Evolutionary conservation across 2,797 vertebrate species (phyloP).

Genomic region (Neopelma chrysocephalum): DNA sequence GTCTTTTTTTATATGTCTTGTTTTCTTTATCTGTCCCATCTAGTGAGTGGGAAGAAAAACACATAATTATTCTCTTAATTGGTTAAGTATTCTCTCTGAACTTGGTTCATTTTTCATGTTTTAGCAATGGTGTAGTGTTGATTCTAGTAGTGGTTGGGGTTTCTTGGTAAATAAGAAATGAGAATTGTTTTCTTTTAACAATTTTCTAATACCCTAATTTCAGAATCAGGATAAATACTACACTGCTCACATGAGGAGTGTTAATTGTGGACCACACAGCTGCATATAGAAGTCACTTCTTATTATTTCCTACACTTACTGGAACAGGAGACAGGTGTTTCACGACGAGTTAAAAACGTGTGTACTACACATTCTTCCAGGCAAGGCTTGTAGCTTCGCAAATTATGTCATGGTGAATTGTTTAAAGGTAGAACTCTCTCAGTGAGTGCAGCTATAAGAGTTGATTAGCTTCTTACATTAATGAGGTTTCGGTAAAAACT

Average conservation of each 20-base stretch:
- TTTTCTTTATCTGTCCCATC: not conserved
- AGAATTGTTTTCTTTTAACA: not conserved
- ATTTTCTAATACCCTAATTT: not conserved
- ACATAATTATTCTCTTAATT: not conserved
- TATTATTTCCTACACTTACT: not conserved
- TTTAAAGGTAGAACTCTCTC: constrained; percentile 29
- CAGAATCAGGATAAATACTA: not conserved
- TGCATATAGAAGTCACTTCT: not conserved
- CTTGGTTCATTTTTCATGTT: not conserved
- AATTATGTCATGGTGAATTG: not conserved
- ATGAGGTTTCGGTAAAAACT: constrained; percentile 42
- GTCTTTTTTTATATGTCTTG: not conserved
- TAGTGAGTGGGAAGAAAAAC: not conserved
- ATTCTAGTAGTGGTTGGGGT: not conserved
- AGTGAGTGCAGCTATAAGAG: not conserved
- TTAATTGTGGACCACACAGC: not conserved
- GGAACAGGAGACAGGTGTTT: not conserved
- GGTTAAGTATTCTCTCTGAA: not conserved
- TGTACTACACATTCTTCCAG: not conserved
- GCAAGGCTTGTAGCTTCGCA: not conserved
- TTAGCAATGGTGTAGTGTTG: not conserved
- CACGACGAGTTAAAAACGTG: not conserved
- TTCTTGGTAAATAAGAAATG: not conserved
- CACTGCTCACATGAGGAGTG: not conserved
- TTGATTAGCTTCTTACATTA: constrained; percentile 33